These are phyloP conservation scores for Falco concolor DNA, from an alignment of 2,797 vertebrate genomes.

Conservation along the genomic window DNA sequence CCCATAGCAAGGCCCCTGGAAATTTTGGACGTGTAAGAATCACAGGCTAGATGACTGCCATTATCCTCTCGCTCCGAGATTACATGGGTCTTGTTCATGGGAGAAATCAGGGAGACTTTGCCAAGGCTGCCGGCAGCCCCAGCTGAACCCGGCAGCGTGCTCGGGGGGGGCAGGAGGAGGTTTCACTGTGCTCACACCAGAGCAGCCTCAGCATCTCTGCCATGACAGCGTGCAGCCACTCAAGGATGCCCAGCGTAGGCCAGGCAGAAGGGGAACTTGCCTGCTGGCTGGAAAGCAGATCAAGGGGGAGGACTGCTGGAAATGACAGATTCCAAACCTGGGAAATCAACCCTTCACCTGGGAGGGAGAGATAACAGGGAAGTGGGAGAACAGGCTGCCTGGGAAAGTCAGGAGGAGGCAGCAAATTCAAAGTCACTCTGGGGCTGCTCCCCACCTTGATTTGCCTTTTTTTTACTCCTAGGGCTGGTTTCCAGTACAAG, in stretches of 20 bases:
- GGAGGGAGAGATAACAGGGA: background rate
- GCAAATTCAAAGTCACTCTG: background rate
- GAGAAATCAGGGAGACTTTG: background rate
- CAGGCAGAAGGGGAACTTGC: rapidly evolving
- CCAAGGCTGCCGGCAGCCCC: background rate
- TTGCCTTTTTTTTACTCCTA: background rate
- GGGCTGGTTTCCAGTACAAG: background rate
- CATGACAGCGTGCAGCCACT: rapidly evolving
- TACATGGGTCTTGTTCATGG: rapidly evolving
- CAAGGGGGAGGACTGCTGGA: background rate
- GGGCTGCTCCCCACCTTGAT: background rate
- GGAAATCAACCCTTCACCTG: background rate
- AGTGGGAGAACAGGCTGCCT: background rate
- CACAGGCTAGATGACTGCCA: background rate
- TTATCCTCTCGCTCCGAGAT: rapidly evolving
- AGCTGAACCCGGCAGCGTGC: rapidly evolving
- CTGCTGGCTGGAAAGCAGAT: background rate
- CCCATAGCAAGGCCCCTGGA: background rate
- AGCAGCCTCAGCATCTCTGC: background rate
- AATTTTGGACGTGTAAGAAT: rapidly evolving
- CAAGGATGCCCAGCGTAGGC: background rate
- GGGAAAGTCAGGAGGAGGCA: background rate
- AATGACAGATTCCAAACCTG: background rate
- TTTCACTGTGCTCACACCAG: background rate
- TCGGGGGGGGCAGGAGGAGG: background rate